Conservation (phyloP, 2,797 vertebrate genomes). For the Chrysocyon brachyurus region DNA sequence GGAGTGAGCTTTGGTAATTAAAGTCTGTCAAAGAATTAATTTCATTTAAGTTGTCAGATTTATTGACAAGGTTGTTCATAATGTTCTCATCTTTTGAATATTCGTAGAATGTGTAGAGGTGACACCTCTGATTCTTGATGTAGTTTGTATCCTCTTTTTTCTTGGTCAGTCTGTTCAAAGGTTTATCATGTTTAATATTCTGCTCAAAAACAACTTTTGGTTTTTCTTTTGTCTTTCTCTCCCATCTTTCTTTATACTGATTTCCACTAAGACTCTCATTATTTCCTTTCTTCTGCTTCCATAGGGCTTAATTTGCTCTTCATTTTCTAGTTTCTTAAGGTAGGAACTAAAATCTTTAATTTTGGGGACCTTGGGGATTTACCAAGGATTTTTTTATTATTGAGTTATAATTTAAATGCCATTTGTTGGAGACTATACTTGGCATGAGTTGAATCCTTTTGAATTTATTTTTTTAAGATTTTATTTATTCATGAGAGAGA, state of each 20-base stretch:
- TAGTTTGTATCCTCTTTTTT: neutral
- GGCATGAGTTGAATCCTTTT: neutral
- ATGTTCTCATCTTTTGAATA: neutral
- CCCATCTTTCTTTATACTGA: neutral
- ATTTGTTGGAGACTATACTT: neutral
- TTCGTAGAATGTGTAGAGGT: neutral
- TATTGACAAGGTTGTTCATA: neutral
- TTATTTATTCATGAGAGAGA: too few relatives aligned
- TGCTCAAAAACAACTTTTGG: neutral
- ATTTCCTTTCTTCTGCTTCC: neutral
- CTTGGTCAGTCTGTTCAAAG: neutral
- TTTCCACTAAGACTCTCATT: neutral
- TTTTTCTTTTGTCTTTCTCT: neutral
- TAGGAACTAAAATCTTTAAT: neutral
- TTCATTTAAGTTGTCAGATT: slow-evolving; percentile 11
- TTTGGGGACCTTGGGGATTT: neutral
- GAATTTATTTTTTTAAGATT: neutral
- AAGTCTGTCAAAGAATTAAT: neutral
- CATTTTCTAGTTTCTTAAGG: slow-evolving; percentile 26
- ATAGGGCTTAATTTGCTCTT: slow-evolving; percentile 20
- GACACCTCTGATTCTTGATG: neutral
- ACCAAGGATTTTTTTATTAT: neutral
- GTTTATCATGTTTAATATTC: neutral
- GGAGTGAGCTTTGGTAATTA: slow-evolving; percentile 13
- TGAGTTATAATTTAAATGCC: neutral